Evolutionary conservation across 2,888 invertebrate genomes (phyloP), one percentile per base, ranked within the genome.

Genomic region (Tricholauxania praeusta): DNA sequence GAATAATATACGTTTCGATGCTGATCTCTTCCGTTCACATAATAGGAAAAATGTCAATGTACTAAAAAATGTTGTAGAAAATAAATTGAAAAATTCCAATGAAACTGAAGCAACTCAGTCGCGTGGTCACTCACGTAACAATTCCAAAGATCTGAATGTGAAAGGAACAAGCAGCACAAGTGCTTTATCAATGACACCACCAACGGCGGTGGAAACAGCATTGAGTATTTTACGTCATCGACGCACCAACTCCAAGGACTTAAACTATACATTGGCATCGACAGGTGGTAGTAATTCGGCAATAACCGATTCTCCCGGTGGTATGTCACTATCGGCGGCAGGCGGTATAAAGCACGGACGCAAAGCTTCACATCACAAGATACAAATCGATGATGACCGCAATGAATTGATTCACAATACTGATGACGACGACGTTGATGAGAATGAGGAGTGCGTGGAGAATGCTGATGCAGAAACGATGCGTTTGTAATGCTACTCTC

Each of bases 181-280:
- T 10, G 39, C 39, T 7, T 1, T 39, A 39, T 10, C 75, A 80
- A 76, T 71, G 47, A 73, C 75, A 10, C 74, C 77, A 19, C 14
- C 75, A 28, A 80, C 76, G 51, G 74, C 74, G 22, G 72, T 76
- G 7, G 72, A 79, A 57, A 78, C 80, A 55, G 80, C 82, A 15
- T 76, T 85, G 48, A 85, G 82, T 74, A 87, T 87, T 57, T 84
- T 91, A 75, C 88, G 91, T 2, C 91, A 91, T 85, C 89, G 91
- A 6, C 89, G 91, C 79, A 91, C 91, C 55, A 89, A 89, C 80
- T 91, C 91, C n/a, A 89, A 88, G 79, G 91, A 91, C 79, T 79
- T 87, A 8, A 87, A 87, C 78, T 79, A 84, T 64, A 75, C 63
- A 10, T 12, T 28, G 28, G 28, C 32, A 12, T 7, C 64, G 4